Percentiles rank a stretch among this genome's conserved stretches.
Conservation (phyloP, 2,113 vertebrate species). For the Silurus asotus region DNA sequence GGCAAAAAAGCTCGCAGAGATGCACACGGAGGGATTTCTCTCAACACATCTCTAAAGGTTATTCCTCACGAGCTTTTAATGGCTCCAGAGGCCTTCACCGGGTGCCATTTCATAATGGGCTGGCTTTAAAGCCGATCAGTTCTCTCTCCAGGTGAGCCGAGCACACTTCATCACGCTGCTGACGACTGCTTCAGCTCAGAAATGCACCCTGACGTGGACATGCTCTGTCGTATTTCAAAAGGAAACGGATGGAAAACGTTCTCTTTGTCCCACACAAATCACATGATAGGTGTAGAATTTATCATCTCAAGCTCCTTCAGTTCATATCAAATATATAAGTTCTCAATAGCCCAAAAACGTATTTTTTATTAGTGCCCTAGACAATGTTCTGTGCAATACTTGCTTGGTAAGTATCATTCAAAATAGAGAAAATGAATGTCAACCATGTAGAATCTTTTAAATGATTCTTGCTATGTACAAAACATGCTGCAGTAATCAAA, state of each 20-base stretch:
- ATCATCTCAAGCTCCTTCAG: neutral
- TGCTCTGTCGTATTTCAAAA: neutral
- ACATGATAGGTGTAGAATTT: neutral
- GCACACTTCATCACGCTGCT: constrained; percentile 18
- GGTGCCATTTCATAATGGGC: constrained; percentile 1
- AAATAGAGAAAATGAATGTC: neutral
- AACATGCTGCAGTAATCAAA: constrained; percentile 59
- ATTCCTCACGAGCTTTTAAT: constrained; percentile 24
- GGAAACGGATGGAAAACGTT: neutral
- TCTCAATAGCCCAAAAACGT: constrained; percentile 14
- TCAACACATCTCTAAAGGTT: constrained; percentile 17
- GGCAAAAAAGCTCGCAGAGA: constrained; percentile 27
- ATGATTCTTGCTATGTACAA: constrained; percentile 37
- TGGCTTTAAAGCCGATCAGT: constrained; percentile 17
- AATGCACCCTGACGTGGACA: constrained; percentile 6
- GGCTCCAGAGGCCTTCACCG: constrained; percentile 5
- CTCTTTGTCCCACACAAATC: neutral
- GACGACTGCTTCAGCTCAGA: neutral
- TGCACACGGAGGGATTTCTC: constrained; percentile 36
- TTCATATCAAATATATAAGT: neutral
- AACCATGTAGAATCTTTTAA: constrained; percentile 56
- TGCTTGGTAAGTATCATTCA: constrained; percentile 31
- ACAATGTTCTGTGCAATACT: neutral
- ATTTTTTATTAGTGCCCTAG: neutral
- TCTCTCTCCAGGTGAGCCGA: constrained; percentile 24